These are phyloP conservation scores for Conger conger DNA, from an alignment of 2,113 vertebrate genomes.

Conservation along the genomic window DNA sequence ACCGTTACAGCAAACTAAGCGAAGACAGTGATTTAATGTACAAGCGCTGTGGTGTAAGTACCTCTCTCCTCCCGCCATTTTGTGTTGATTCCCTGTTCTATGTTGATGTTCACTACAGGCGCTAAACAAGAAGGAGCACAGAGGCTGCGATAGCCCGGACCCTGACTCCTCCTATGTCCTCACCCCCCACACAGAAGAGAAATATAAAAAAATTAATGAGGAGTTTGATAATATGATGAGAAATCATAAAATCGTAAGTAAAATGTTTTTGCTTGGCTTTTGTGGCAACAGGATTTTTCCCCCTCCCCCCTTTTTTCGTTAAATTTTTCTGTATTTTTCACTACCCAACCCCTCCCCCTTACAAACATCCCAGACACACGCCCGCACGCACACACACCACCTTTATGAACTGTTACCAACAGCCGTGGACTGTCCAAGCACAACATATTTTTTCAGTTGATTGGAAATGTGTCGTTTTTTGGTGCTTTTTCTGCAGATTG, in stretches of 20 bases:
- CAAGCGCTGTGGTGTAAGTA: constrained; percentile 89
- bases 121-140: constrained; percentile 97
- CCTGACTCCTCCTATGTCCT: constrained; percentile 88
- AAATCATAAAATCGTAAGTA: constrained; percentile 92
- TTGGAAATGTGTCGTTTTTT: constrained; percentile 10
- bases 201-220: constrained; percentile 99
- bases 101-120: constrained; percentile 80
- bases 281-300: constrained; percentile 20
- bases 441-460: neutral
- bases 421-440: constrained; percentile 13
- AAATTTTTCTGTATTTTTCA: neutral
- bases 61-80: constrained; percentile 72
- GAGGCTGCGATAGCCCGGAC: constrained; percentile 95
- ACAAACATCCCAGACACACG: neutral
- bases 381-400: neutral
- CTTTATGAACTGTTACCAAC: neutral
- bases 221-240: constrained; percentile 99
- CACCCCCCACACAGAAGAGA: constrained; percentile 93
- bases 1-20: constrained; percentile 87
- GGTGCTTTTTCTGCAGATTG: constrained; percentile 4
- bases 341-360: neutral
- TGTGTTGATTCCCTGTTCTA: constrained; percentile 83
- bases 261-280: constrained; percentile 33
- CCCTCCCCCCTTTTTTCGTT: constrained; percentile 24
- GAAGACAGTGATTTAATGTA: constrained; percentile 91